Evolutionary conservation across 2,888 invertebrate species (phyloP), one percentile per base, ranked within the genome.

Genomic region (Plebejus anna): DNA sequence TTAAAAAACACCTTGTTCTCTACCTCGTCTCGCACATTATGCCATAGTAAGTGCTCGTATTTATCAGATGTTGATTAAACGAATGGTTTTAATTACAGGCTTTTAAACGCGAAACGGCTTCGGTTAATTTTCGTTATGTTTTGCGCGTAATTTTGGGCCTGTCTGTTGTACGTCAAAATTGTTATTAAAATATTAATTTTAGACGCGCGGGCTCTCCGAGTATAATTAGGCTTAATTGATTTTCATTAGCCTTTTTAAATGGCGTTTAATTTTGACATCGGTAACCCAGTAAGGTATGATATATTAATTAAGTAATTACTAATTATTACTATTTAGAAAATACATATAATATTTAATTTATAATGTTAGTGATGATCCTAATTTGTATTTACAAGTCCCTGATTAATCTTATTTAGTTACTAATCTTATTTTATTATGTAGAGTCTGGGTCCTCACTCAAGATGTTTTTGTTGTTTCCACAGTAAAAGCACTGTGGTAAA

Each of bases 31-130:
- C 55, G 55, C 16, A 16, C 16, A 13, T 55, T 55, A 55, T 13
- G 36, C 66, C 66, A 28, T 16, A 59, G 59, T 28, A 66, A 38
- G 71, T n/a, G 42, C 38, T 70, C 42, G 1, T 5, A 79, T 79
- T 80, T 76, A 79, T 78, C 77, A 79, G 76, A 77, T 79, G 76
- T 79, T 78, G 78, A 79, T 79, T 79, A 79, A 76, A 76, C 75
- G 78, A 71, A 57, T 72, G 79, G 76, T 76, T 80, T 78, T 78
- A 78, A 80, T 78, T 78, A 78, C 76, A 76, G 70, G 47, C 70
- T 36, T 51, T 70, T 76, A 51, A 70, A 70, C 70, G 13, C 28
- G 66, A 66, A 66, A 28, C 70, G 32, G 70, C 66, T n/a, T 47
- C 51, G 66, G 75, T 70, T 70, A 66, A 76, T 76, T 76, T 76